phyloP scores from a whole-genome alignment of 2,797 vertebrate species.

The Gallinago solitaria region DNA sequence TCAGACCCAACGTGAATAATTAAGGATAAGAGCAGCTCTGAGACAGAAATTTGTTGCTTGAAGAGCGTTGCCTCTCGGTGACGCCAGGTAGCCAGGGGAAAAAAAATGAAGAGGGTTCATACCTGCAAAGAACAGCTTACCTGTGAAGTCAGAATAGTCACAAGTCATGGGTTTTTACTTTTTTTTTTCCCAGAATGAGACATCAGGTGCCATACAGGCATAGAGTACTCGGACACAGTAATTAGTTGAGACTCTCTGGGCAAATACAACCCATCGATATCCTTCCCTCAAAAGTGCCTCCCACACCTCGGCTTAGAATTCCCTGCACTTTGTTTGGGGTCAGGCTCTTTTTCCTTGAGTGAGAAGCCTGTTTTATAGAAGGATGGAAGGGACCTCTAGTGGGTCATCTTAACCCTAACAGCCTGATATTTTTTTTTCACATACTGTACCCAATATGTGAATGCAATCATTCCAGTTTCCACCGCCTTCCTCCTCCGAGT shows the following conservation, averaged over 20 bases:
- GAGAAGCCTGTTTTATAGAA: conserved; percentile 49
- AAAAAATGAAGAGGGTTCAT: neutral
- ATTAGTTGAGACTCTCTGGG: neutral
- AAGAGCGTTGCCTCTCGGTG: neutral
- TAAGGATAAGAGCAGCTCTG: neutral
- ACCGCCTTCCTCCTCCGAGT: neutral
- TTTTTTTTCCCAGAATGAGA: neutral
- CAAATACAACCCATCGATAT: neutral
- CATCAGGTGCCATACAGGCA: neutral
- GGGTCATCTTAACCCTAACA: conserved; percentile 75
- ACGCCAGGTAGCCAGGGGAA: neutral
- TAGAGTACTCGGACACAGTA: neutral
- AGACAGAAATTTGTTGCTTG: neutral
- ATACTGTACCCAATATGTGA: neutral
- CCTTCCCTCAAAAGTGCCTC: conserved; percentile 1
- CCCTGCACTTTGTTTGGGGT: conserved; percentile 48
- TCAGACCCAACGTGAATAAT: neutral
- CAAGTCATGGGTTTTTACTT: neutral
- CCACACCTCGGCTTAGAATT: neutral
- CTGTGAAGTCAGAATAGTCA: neutral
- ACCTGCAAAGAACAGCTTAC: neutral
- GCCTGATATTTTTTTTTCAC: conserved; percentile 41
- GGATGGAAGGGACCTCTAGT: conserved; percentile 75
- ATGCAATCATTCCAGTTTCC: neutral
- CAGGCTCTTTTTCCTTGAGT: conserved; percentile 54